Conservation (phyloP, 2,888 invertebrate genomes). For the Pelosia muscerda region DNA sequence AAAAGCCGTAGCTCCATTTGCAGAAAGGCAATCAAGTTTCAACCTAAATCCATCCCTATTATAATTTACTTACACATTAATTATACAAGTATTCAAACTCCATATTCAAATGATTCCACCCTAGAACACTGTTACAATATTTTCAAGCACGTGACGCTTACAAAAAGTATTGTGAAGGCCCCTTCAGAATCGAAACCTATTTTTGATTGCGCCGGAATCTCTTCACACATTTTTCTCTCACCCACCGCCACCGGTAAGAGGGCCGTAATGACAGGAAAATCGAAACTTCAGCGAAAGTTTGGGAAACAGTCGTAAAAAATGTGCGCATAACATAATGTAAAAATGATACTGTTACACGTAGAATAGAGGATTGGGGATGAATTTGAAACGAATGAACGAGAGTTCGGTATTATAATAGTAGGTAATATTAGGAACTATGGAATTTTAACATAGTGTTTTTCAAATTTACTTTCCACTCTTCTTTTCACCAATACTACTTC, state of each 20-base stretch:
- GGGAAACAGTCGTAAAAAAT: slow-evolving; percentile 72
- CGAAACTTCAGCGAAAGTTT: slow-evolving; percentile 77
- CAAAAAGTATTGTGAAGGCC: slow-evolving; percentile 29
- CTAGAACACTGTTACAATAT: slow-evolving; percentile 24
- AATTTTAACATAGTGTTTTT: too few species aligned
- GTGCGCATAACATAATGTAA: slow-evolving; percentile 67
- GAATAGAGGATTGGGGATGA: not conserved
- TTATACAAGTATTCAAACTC: not conserved
- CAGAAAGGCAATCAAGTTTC: not conserved
- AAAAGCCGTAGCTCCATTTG: not conserved
- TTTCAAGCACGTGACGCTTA: slow-evolving; percentile 32
- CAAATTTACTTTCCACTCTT: too few species aligned
- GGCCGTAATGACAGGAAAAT: slow-evolving; percentile 84
- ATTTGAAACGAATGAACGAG: not conserved
- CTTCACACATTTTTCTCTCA: slow-evolving; percentile 54
- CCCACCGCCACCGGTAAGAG: slow-evolving; percentile 63
- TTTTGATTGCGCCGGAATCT: slow-evolving; percentile 70
- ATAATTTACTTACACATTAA: not conserved
- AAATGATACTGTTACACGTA: slow-evolving; percentile 63
- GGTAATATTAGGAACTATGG: too few species aligned
- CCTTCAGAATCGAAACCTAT: slow-evolving; percentile 66
- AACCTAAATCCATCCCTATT: not conserved
- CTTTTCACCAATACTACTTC: too few species aligned
- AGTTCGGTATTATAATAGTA: not conserved
- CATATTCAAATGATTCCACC: not conserved